phyloP scores from a whole-genome alignment of 2,797 vertebrate species.

The Cichlasoma orientale region DNA sequence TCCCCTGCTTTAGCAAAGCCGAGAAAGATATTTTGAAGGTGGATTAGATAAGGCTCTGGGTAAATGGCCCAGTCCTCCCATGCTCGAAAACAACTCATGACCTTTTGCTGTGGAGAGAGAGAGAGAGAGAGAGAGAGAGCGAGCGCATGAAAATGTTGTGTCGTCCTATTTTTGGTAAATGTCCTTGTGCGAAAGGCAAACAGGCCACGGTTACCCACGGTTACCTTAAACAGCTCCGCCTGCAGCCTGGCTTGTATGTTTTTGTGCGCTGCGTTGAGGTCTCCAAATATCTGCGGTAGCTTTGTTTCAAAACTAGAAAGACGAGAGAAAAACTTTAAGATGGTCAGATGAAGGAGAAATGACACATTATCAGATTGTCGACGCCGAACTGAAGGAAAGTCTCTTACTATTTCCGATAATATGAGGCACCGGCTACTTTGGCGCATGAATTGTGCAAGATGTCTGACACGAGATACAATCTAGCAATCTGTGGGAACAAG shows the following conservation, averaged over 20 bases:
- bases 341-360: not conserved
- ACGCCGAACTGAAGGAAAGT: not conserved
- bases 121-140: not conserved
- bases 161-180: not conserved
- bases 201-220: not conserved
- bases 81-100: slow-evolving; percentile 83
- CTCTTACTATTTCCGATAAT: slow-evolving; percentile 87
- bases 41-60: slow-evolving; percentile 83
- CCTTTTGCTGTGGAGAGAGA: slow-evolving; percentile 78
- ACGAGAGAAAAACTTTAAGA: slow-evolving; percentile 20
- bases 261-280: slow-evolving; percentile 79
- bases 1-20: slow-evolving; percentile 79
- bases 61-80: slow-evolving; percentile 89
- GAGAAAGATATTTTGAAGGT: slow-evolving; percentile 86
- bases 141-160: not conserved
- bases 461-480: slow-evolving; percentile 84
- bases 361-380: not conserved
- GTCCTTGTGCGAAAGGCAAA: not conserved
- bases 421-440: slow-evolving; percentile 85
- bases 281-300: slow-evolving; percentile 82
- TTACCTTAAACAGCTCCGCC: slow-evolving; percentile 86
- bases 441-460: slow-evolving; percentile 86
- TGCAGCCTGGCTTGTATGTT: slow-evolving; percentile 85
- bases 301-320: slow-evolving; percentile 82
- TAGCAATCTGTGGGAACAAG: slow-evolving; percentile 73